phyloP scores from a whole-genome alignment of 2,113 vertebrate species.

The Etheostoma cragini region DNA sequence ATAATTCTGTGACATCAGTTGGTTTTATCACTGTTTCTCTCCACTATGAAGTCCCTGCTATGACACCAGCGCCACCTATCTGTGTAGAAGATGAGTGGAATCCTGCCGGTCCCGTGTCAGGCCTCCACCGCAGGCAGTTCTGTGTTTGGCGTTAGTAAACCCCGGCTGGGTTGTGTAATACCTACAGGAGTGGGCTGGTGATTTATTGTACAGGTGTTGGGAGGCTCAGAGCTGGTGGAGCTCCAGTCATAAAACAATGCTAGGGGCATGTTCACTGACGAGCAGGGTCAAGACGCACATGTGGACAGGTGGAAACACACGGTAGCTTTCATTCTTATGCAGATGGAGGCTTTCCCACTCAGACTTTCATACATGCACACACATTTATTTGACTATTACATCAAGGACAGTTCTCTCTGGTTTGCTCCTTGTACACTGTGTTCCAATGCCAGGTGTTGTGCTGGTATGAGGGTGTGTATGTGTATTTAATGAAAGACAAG shows the following conservation, averaged over 20 bases:
- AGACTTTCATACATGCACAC: not conserved
- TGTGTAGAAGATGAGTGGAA: conserved; percentile 1
- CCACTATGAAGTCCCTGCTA: conserved; percentile 8
- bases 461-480: conserved; percentile 22
- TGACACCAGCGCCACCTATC: conserved; percentile 16
- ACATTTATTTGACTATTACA: conserved; percentile 36
- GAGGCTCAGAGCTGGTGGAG: conserved; percentile 51
- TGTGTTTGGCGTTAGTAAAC: conserved; percentile 41
- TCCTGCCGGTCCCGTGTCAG: not conserved
- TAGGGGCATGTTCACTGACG: conserved; percentile 57
- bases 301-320: conserved; percentile 50
- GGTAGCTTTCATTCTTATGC: conserved; percentile 9
- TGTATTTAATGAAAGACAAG: conserved; percentile 45
- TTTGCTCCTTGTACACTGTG: not conserved
- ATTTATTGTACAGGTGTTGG: conserved; percentile 78
- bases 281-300: conserved; percentile 58
- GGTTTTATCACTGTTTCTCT: conserved; percentile 18
- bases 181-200: conserved; percentile 36
- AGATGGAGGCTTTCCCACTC: conserved; percentile 25
- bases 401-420: conserved; percentile 17
- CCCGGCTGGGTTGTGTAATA: conserved; percentile 59
- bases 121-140: conserved; percentile 30
- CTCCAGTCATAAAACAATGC: conserved; percentile 60
- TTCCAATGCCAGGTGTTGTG: conserved; percentile 52
- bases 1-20: no score